A percentile compares a stretch with the other conserved stretches of the same genome.
Evolutionary conservation across 2,113 vertebrate species (phyloP).

Genomic region (Podiceps cristatus): DNA sequence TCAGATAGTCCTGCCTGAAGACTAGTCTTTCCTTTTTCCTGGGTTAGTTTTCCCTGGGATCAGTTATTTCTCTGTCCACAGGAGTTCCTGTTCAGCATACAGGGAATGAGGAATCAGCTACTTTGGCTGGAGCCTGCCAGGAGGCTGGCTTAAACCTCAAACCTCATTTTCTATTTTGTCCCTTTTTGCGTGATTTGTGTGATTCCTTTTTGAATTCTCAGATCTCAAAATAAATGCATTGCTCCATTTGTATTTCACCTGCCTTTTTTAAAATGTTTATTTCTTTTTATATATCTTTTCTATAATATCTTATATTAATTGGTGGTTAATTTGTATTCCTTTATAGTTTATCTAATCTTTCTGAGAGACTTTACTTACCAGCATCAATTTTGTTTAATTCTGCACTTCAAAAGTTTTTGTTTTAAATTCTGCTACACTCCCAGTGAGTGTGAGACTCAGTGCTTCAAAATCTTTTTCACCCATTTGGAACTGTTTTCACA

Average conservation of each 20-base stretch:
- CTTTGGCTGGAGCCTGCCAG: background rate
- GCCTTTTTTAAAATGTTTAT: background rate
- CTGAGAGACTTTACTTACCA: background rate
- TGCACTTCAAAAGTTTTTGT: background rate
- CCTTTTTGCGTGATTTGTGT: background rate
- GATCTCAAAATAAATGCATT: background rate
- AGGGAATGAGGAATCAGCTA: accelerated
- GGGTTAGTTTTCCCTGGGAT: background rate
- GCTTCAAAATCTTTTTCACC: background rate
- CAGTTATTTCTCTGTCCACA: background rate
- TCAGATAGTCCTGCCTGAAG: background rate
- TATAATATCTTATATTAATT: background rate
- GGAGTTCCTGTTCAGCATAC: background rate
- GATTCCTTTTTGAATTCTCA: background rate
- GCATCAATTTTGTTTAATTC: background rate
- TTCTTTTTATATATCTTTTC: background rate
- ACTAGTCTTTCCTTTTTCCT: background rate
- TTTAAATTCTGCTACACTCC: background rate
- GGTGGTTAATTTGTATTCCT: background rate
- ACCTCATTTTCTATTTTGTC: background rate
- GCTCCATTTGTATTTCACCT: background rate
- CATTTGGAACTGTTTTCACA: background rate
- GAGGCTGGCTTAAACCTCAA: background rate
- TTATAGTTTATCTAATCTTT: background rate
- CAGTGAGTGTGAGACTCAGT: background rate